Conservation (phyloP, 2,113 vertebrate genomes). For the Rana temporaria region DNA sequence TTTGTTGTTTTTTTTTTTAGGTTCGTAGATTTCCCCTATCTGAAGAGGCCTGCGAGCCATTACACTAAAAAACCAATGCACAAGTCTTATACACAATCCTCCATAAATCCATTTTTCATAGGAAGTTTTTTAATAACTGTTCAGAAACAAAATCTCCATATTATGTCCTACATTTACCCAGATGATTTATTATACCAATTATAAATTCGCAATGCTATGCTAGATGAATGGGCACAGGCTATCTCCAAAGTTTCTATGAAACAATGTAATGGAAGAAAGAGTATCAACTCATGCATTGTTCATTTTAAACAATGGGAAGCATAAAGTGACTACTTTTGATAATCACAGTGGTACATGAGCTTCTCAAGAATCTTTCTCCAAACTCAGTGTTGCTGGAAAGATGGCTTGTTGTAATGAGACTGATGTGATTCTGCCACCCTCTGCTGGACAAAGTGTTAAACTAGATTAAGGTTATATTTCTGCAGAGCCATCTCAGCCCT, state of each 20-base stretch:
- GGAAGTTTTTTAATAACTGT: background rate
- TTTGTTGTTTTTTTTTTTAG: no score
- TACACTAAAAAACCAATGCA: no score
- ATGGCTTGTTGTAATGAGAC: background rate
- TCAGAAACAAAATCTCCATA: background rate
- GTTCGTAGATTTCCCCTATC: no score
- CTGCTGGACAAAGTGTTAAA: background rate
- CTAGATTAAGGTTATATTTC: background rate
- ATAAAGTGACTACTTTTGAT: background rate
- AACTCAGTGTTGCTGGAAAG: background rate
- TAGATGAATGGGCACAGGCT: slow-evolving; percentile 28
- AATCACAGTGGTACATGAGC: background rate
- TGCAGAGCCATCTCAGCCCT: background rate
- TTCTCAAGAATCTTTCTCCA: background rate
- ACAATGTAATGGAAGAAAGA: background rate
- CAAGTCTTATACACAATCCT: no score
- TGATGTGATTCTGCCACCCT: background rate
- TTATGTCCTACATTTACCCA: slow-evolving; percentile 12
- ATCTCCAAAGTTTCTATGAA: background rate
- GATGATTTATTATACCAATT: slow-evolving; percentile 48
- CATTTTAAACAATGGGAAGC: background rate
- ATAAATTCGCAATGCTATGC: slow-evolving; percentile 21
- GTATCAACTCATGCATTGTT: slow-evolving; percentile 16
- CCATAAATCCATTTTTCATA: background rate
- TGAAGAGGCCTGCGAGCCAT: no score